phyloP scores from a whole-genome alignment of 2,888 invertebrate species.

The Eudemis profundana region DNA sequence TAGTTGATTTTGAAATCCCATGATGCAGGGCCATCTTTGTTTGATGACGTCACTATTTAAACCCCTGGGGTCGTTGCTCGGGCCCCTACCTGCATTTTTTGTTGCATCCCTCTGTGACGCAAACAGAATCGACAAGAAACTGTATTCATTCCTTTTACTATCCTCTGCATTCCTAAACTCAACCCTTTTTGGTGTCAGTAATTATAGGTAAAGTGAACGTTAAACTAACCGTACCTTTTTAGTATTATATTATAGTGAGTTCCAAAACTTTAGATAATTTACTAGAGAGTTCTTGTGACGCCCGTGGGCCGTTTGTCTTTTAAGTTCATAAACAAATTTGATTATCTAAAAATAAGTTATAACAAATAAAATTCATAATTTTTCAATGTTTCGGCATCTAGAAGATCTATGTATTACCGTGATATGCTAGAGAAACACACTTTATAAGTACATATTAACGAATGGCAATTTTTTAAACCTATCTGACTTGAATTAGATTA shows the following conservation, averaged over 20 bases:
- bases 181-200: conserved; percentile 38
- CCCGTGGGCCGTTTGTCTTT: background rate
- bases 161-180: conserved; percentile 45
- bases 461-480: too few species aligned
- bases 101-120: conserved; percentile 76
- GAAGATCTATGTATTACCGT: too few species aligned
- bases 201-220: conserved; percentile 11
- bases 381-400: too few species aligned
- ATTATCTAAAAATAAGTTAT: too few species aligned
- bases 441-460: too few species aligned
- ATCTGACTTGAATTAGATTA: too few species aligned
- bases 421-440: too few species aligned
- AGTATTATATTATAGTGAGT: background rate
- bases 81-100: conserved; percentile 83
- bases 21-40: conserved; percentile 54
- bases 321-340: background rate
- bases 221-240: background rate
- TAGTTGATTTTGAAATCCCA: conserved; percentile 61
- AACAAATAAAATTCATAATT: too few species aligned
- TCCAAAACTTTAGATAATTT: background rate
- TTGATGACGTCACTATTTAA: conserved; percentile 74
- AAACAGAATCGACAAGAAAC: conserved; percentile 67
- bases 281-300: background rate
- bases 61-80: conserved; percentile 79
- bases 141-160: conserved; percentile 56